Base-by-base conservation (phyloP, 2,797 vertebrate species). In the Gambusia yucatana region DNA sequence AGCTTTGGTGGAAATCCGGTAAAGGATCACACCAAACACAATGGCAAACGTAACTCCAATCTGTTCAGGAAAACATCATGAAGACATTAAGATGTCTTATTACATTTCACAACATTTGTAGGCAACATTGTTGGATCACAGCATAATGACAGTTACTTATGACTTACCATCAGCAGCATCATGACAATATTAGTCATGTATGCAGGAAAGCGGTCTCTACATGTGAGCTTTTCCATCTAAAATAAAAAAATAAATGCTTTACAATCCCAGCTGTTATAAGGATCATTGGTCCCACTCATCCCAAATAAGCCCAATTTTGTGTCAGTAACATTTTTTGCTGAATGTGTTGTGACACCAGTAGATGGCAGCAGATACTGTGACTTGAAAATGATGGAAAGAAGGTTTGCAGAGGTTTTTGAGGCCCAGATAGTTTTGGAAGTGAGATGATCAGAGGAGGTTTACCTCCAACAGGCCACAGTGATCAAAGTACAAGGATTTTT, bases 11-110 rank as follows among this genome's bases (percentile, higher is more conserved):
- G 98, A 99, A 89, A 99, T 98, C 50, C 98, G 95, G 91, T 98
- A 99, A 78, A 99, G 96, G 82, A 99, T 98, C 85, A 99, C 98
- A 0, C 97, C 98, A 1, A 99, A 98, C 55, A 99, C 98, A 4
- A 99, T 98, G 43, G 98, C 98, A 20, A 99, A 99, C 0, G 98
- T 99, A 82, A 99, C 94, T 0, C 98, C 98, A 0, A 99, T 96
- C 98, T 99, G 88, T 41, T 44, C 82, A 73, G 16, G 72, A 65
- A 73, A 4, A 61, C 25, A 75, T 61, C 6, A 3, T 41, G 13
- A 28, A 55, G 39, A 76, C 11, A 13, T 33, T 36, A 9, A 2
- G 46, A 48, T n/a, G 11, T 28, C 6, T 80, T 8, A 20, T 39
- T 20, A 25, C 36, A 46, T n/a, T 36, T 2, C 4, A 67, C 22